Conservation (phyloP, 2,888 invertebrate species). For the Kuschelorhynchus macadamiae region DNA sequence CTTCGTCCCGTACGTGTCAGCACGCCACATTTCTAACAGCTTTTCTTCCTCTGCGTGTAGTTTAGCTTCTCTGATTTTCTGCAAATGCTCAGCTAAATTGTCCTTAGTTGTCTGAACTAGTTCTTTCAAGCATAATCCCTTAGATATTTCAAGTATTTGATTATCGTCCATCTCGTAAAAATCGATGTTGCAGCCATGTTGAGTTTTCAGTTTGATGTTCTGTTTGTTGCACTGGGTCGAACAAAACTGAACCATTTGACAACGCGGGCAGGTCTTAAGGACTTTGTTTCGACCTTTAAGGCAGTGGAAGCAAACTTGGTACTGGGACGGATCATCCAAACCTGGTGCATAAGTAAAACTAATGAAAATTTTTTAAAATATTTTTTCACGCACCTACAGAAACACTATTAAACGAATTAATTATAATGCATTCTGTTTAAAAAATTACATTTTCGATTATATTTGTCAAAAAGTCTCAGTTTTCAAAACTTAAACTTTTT, state of each 20-base stretch:
- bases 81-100: constrained; percentile 25
- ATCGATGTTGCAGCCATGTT: constrained; percentile 51
- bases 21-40: constrained; percentile 41
- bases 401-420: no score
- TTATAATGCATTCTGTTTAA: no score
- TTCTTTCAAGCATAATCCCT: constrained; percentile 15
- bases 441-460: no score
- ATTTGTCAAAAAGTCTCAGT: no score
- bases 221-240: constrained; percentile 61
- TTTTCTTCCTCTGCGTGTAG: constrained; percentile 25
- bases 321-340: constrained; percentile 54
- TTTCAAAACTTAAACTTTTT: no score
- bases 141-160: constrained; percentile 8
- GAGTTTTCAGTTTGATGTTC: constrained; percentile 53
- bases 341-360: no score
- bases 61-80: constrained; percentile 25
- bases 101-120: constrained; percentile 7
- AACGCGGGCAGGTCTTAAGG: constrained; percentile 61
- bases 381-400: no score
- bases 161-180: constrained; percentile 40
- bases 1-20: constrained; percentile 52
- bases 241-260: constrained; percentile 63
- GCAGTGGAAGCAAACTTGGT: constrained; percentile 64
- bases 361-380: no score
- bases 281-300: constrained; percentile 53